Conservation (phyloP, 2,797 vertebrate genomes). For the Antennarius maculatus region DNA sequence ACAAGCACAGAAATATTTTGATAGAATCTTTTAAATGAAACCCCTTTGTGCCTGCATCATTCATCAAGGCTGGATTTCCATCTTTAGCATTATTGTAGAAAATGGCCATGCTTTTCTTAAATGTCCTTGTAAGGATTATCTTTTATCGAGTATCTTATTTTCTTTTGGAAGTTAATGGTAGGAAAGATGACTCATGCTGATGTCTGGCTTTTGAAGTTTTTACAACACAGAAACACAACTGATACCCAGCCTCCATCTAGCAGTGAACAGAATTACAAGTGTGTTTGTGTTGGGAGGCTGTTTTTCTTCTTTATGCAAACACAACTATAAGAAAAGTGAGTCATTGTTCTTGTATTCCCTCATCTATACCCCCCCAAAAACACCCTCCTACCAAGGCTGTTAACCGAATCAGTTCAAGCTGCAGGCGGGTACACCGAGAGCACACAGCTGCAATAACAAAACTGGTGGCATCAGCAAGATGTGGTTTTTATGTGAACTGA, state of each 20-base stretch:
- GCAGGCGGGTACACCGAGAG: background rate
- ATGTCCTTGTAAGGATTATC: background rate
- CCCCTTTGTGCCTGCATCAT: background rate
- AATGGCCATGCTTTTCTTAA: background rate
- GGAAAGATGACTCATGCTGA: slow-evolving; percentile 12
- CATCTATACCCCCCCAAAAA: slow-evolving; percentile 14
- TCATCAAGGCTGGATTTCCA: slow-evolving; percentile 7
- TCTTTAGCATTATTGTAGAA: background rate
- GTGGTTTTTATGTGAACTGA: background rate
- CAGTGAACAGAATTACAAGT: background rate
- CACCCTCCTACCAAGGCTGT: background rate
- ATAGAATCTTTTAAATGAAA: background rate
- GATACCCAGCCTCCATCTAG: slow-evolving; percentile 2
- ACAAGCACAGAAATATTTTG: background rate
- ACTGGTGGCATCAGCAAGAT: background rate
- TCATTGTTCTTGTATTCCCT: slow-evolving; percentile 27
- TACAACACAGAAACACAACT: slow-evolving; percentile 1
- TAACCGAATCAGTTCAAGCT: background rate
- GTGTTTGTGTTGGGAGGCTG: slow-evolving; percentile 28
- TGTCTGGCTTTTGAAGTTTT: slow-evolving; percentile 21
- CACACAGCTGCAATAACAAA: background rate
- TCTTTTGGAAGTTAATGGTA: slow-evolving; percentile 1
- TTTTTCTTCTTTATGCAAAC: slow-evolving; percentile 11
- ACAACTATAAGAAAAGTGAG: slow-evolving; percentile 23
- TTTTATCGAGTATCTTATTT: background rate